Conservation (phyloP, 2,797 vertebrate species). For the Ispidina picta region DNA sequence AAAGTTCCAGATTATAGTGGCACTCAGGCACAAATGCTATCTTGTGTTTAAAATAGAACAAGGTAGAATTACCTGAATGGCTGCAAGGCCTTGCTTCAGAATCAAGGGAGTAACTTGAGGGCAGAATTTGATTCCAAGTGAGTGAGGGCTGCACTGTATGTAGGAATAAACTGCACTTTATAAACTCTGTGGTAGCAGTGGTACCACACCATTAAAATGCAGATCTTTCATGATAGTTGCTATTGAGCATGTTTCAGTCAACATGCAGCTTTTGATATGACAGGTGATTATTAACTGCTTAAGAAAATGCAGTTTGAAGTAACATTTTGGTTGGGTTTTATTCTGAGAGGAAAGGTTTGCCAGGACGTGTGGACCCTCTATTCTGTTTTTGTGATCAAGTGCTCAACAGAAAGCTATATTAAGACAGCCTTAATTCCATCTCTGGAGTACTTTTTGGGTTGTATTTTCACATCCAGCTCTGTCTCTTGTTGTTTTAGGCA, state of each 20-base stretch:
- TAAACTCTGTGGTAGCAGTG: not conserved
- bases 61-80: not conserved
- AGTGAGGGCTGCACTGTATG: not conserved
- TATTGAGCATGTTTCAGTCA: not conserved
- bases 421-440: not conserved
- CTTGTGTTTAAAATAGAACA: not conserved
- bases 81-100: not conserved
- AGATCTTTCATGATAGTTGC: not conserved
- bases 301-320: not conserved
- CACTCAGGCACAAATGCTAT: not conserved
- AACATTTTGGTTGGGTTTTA: not conserved
- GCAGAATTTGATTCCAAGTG: not conserved
- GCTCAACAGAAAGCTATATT: not conserved
- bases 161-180: not conserved
- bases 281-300: not conserved
- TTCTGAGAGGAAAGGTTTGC: not conserved
- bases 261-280: not conserved
- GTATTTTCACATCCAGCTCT: not conserved
- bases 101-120: not conserved
- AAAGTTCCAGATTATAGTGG: not conserved
- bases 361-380: not conserved
- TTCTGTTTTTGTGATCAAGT: not conserved
- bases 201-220: not conserved
- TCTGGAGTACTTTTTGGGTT: constrained; percentile 17
- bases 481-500: not conserved